Evolutionary conservation across 2,113 vertebrate genomes (phyloP).

Genomic region (Mirza zaza): DNA sequence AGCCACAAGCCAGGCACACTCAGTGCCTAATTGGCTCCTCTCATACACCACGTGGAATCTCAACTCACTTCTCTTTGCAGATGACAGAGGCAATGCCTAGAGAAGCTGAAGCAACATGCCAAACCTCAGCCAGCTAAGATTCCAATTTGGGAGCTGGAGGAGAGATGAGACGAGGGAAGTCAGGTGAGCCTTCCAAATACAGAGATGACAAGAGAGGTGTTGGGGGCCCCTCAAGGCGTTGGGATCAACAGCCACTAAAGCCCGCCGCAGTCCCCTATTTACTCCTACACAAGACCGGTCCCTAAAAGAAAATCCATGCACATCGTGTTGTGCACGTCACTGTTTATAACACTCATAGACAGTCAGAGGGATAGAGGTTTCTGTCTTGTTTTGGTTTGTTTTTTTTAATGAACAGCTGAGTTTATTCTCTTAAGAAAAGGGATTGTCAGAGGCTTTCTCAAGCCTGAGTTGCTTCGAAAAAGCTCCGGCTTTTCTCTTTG

Average conservation of each 20-base stretch:
- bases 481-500: not conserved
- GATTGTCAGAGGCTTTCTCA: not conserved
- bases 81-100: not conserved
- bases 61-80: rapidly evolving
- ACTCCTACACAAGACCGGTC: rapidly evolving
- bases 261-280: rapidly evolving
- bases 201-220: rapidly evolving
- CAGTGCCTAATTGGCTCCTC: too few relatives aligned
- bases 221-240: rapidly evolving
- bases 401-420: not conserved
- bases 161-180: rapidly evolving
- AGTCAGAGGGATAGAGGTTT: rapidly evolving
- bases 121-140: not conserved
- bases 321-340: rapidly evolving
- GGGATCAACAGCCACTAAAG: rapidly evolving
- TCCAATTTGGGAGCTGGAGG: not conserved
- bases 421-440: not conserved
- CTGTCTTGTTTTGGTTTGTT: not conserved
- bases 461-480: not conserved
- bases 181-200: rapidly evolving
- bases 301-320: rapidly evolving
- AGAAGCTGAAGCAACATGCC: not conserved
- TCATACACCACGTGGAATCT: rapidly evolving
- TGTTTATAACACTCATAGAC: rapidly evolving
- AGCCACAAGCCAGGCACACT: not conserved